These are phyloP conservation scores for Poecilus cupreus DNA, from an alignment of 2,888 invertebrate species.

Conservation along the genomic window DNA sequence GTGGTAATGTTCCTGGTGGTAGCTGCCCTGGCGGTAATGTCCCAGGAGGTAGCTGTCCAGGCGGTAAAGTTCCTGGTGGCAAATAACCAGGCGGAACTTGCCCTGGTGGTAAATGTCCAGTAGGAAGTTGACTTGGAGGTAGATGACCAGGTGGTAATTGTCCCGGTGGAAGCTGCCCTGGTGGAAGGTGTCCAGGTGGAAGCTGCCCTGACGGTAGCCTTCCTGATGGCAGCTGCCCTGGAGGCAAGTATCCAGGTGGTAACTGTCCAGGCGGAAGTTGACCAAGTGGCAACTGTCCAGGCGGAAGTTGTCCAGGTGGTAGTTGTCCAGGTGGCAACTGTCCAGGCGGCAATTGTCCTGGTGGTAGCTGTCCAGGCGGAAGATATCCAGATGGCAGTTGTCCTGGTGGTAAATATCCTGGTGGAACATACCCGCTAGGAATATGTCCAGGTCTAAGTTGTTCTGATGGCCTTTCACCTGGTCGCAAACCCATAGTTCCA, in stretches of 20 bases:
- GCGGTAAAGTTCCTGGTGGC: conserved; percentile 57
- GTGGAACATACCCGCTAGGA: no score
- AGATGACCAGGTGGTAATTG: conserved; percentile 18
- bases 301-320: conserved; percentile 22
- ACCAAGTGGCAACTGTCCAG: conserved; percentile 24
- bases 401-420: no score
- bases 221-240: conserved; percentile 41
- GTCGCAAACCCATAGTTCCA: conserved; percentile 36
- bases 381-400: no score
- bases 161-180: conserved; percentile 37
- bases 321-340: conserved; percentile 42
- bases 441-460: conserved; percentile 41
- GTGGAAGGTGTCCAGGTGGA: background rate
- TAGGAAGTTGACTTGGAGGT: background rate
- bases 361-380: conserved; percentile 47
- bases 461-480: conserved; percentile 52
- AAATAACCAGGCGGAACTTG: conserved; percentile 57
- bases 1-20: conserved; percentile 38
- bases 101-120: conserved; percentile 45
- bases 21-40: conserved; percentile 35
- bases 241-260: conserved; percentile 26
- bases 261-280: conserved; percentile 24
- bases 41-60: conserved; percentile 32
- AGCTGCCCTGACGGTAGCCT: conserved; percentile 33
- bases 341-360: conserved; percentile 44